Conservation (phyloP, 2,797 vertebrate species). For the Gephyroberyx darwinii region DNA sequence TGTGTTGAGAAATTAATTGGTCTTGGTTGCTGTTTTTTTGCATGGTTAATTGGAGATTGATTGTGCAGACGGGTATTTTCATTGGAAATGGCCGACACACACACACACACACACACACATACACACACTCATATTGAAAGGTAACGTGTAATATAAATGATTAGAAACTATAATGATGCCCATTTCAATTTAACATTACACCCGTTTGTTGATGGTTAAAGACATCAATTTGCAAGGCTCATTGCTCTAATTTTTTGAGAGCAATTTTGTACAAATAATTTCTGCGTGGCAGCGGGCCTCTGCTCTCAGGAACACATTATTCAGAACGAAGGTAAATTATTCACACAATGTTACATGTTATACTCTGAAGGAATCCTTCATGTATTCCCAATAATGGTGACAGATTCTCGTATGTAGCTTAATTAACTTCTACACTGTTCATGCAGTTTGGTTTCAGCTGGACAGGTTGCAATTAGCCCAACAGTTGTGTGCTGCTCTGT, state of each 20-base stretch:
- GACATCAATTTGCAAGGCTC: slow-evolving; percentile 46
- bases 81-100: background rate
- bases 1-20: slow-evolving; percentile 54
- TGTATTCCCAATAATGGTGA: slow-evolving; percentile 53
- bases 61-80: background rate
- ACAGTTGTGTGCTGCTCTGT: slow-evolving; percentile 33
- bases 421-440: slow-evolving; percentile 65
- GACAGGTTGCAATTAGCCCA: slow-evolving; percentile 30
- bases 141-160: slow-evolving; percentile 40
- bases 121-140: slow-evolving; percentile 3
- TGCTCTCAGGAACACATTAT: slow-evolving; percentile 51
- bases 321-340: slow-evolving; percentile 55
- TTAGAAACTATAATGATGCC: slow-evolving; percentile 46
- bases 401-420: slow-evolving; percentile 62
- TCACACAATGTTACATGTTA: slow-evolving; percentile 46
- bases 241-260: slow-evolving; percentile 50
- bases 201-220: slow-evolving; percentile 44
- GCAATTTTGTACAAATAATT: slow-evolving; percentile 64
- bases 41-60: background rate
- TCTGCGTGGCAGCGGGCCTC: slow-evolving; percentile 35
- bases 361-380: slow-evolving; percentile 58
- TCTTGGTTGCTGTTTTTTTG: slow-evolving; percentile 16
- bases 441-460: slow-evolving; percentile 34
- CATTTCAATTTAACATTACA: slow-evolving; percentile 36
- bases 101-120: background rate